phyloP scores from a whole-genome alignment of 2,888 invertebrate species.

The Agonum fuliginosum region DNA sequence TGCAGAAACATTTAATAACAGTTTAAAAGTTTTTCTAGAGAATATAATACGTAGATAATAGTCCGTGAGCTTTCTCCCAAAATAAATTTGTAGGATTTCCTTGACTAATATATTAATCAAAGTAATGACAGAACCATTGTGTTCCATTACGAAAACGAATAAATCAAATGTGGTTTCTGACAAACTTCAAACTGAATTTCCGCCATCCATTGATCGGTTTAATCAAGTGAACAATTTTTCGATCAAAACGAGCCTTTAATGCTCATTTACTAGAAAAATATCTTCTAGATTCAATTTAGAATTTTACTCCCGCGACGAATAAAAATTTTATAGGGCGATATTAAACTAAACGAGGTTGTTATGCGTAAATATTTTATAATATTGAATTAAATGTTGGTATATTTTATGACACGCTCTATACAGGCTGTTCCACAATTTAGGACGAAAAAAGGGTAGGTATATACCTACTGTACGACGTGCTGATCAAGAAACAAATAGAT shows the following conservation, averaged over 20 bases:
- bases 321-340: conserved; percentile 21
- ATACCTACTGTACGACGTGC: too few species aligned
- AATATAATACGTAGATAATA: not conserved
- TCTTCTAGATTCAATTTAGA: conserved; percentile 5
- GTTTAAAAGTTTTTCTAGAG: not conserved
- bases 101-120: conserved; percentile 37
- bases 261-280: conserved; percentile 14
- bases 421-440: too few species aligned
- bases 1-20: not conserved
- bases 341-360: conserved; percentile 8
- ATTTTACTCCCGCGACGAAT: not conserved
- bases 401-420: conserved; percentile 9
- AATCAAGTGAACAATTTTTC: conserved; percentile 24
- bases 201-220: conserved; percentile 24
- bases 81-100: not conserved
- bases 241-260: not conserved
- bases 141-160: conserved; percentile 37
- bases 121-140: conserved; percentile 36
- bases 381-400: not conserved
- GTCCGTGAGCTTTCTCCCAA: not conserved
- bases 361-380: conserved; percentile 19
- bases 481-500: too few species aligned
- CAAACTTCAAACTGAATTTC: conserved; percentile 28
- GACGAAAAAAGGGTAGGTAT: too few species aligned
- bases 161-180: conserved; percentile 39